phyloP scores from a whole-genome alignment of 2,888 invertebrate genomes.

The Trachelus tabidus region DNA sequence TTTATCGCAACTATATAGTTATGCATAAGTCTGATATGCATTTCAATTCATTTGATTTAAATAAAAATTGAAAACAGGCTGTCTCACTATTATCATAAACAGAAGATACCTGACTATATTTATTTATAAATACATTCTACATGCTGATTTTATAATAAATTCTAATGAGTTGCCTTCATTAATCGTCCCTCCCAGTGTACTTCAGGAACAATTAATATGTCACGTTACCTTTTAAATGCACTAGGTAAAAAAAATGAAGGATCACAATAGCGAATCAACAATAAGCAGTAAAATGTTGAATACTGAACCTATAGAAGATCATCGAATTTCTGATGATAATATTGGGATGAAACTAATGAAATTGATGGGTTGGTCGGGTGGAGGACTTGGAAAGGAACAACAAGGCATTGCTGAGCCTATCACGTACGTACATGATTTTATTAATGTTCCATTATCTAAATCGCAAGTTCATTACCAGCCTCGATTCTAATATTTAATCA shows the following conservation, averaged over 20 bases:
- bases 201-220: no score
- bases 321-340: slow-evolving; percentile 60
- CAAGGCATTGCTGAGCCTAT: slow-evolving; percentile 70
- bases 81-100: no score
- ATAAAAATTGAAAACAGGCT: no score
- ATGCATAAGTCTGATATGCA: no score
- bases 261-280: slow-evolving; percentile 25
- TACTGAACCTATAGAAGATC: slow-evolving; percentile 2
- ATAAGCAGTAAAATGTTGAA: slow-evolving; percentile 11
- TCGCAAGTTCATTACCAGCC: background rate
- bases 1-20: no score
- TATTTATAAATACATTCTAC: no score
- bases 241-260: slow-evolving; percentile 23
- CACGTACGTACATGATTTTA: slow-evolving; percentile 49
- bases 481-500: background rate
- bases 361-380: slow-evolving; percentile 73
- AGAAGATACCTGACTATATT: no score
- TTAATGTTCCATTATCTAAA: background rate
- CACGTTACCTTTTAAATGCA: background rate
- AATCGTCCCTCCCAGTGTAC: no score
- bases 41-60: no score
- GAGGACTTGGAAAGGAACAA: slow-evolving; percentile 70
- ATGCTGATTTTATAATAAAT: no score
- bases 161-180: no score
- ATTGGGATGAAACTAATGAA: slow-evolving; percentile 70